phyloP scores from a whole-genome alignment of 2,888 invertebrate genomes.

The Caenorhabditis doughertyi region DNA sequence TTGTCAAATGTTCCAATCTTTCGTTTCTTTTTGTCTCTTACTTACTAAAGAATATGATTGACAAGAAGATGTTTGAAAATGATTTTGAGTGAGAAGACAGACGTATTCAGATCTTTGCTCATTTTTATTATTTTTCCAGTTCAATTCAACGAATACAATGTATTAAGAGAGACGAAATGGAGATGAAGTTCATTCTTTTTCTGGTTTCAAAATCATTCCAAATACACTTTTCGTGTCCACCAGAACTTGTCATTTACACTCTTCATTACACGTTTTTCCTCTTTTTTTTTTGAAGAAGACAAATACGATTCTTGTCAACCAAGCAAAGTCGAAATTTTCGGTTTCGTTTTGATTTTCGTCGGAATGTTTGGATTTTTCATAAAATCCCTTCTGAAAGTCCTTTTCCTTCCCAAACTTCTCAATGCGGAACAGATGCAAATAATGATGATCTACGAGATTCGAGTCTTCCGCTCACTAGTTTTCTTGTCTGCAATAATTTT shows the following conservation, averaged over 20 bases:
- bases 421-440: background rate
- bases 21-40: constrained; percentile 1
- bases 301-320: background rate
- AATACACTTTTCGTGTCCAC: constrained; percentile 2
- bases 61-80: constrained; percentile 43
- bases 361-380: no score
- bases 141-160: background rate
- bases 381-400: no score
- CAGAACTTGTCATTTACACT: constrained; percentile 47
- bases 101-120: constrained; percentile 53
- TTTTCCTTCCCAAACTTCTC: background rate
- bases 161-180: constrained; percentile 34
- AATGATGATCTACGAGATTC: background rate
- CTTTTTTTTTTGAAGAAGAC: constrained; percentile 13
- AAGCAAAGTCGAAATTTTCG: no score
- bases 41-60: constrained; percentile 45
- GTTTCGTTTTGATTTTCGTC: no score
- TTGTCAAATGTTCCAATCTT: constrained; percentile 54
- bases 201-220: constrained; percentile 42
- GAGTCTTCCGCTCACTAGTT: constrained; percentile 4
- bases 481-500: constrained; percentile 2
- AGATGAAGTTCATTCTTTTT: constrained; percentile 41
- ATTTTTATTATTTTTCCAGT: constrained; percentile 6
- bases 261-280: background rate
- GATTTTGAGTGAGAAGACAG: constrained; percentile 38